Conservation (phyloP, 1,140 invertebrate species). For the Caerostris darwini region DNA sequence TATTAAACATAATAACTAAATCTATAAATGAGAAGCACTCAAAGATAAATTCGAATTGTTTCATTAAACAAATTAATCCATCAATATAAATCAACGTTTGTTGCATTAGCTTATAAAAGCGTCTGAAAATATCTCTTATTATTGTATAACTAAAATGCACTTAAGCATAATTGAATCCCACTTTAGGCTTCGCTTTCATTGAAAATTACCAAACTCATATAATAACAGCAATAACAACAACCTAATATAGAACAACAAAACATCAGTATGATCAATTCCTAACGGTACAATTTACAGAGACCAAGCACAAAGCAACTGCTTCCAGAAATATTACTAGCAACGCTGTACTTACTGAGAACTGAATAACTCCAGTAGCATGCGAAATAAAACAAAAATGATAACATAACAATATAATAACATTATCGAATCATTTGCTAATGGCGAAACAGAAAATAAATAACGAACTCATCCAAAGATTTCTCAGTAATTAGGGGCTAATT, state of each 20-base stretch:
- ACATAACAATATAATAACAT: neutral
- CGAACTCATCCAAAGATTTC: constrained; percentile 47
- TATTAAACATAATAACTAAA: too few species aligned
- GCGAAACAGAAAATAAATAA: constrained; percentile 48
- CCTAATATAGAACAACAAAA: neutral
- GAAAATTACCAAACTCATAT: too few species aligned
- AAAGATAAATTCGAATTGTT: too few species aligned
- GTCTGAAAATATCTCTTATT: too few species aligned
- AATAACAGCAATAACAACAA: too few species aligned
- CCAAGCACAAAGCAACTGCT: neutral
- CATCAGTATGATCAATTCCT: neutral
- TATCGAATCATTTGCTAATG: constrained; percentile 51
- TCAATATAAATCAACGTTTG: too few species aligned
- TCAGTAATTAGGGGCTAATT: constrained; percentile 66
- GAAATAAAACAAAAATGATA: neutral
- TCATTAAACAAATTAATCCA: too few species aligned
- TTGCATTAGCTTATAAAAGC: too few species aligned
- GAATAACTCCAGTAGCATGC: neutral
- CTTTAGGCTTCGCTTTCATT: too few species aligned
- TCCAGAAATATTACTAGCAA: neutral
- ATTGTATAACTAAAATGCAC: too few species aligned
- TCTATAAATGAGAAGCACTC: too few species aligned
- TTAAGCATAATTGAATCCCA: too few species aligned
- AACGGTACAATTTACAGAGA: neutral
- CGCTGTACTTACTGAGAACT: neutral